phyloP scores from a whole-genome alignment of 2,888 invertebrate species.

The Chironomus riparius region DNA sequence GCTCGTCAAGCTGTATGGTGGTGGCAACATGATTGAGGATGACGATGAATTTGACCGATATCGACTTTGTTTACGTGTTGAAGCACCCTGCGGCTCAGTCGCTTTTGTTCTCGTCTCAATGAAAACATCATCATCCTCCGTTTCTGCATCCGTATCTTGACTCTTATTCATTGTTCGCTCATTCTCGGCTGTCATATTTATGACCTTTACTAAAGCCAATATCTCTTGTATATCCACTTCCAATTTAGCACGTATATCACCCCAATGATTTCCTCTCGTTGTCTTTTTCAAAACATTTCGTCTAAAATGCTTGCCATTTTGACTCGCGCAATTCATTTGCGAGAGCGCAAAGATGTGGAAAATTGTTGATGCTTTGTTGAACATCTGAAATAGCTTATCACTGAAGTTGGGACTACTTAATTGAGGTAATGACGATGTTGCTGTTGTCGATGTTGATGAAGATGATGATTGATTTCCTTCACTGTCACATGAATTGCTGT shows the following conservation, averaged over 20 bases:
- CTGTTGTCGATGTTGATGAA: neutral
- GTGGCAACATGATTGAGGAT: neutral
- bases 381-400: conserved; percentile 45
- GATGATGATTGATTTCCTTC: neutral
- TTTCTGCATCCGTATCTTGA: neutral
- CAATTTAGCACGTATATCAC: conserved; percentile 84
- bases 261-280: conserved; percentile 85
- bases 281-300: conserved; percentile 77
- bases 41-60: conserved; percentile 18
- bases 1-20: neutral
- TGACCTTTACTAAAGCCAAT: neutral
- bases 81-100: neutral
- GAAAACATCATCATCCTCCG: conserved; percentile 15
- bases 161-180: conserved; percentile 2
- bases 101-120: neutral
- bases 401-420: neutral
- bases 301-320: conserved; percentile 45
- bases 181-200: neutral
- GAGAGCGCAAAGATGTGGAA: conserved; percentile 88
- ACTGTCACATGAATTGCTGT: neutral
- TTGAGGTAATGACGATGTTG: neutral
- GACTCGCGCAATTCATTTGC: conserved; percentile 80
- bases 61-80: conserved; percentile 1
- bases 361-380: conserved; percentile 79
- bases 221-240: conserved; percentile 49